Conservation (phyloP, 2,113 vertebrate species). For the Myotis brandtii region DNA sequence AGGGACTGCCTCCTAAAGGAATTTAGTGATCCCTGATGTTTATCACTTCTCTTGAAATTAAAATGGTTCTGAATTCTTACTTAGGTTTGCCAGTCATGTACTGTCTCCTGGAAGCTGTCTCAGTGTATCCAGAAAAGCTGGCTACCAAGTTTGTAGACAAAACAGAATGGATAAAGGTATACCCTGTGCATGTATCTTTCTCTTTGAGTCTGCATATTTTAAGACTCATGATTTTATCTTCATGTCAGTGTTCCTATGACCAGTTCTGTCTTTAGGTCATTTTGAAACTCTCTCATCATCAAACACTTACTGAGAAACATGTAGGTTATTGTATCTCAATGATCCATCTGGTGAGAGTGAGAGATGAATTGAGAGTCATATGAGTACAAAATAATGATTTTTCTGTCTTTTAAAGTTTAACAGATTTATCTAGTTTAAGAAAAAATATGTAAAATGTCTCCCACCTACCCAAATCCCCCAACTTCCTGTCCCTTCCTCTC, state of each 20-base stretch:
- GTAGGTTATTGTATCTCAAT: neutral
- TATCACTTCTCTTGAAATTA: constrained; percentile 10
- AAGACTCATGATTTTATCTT: neutral
- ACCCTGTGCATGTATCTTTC: neutral
- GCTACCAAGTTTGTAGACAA: constrained; percentile 93
- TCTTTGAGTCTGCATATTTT: neutral
- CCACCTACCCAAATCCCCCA: neutral
- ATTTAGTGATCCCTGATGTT: neutral
- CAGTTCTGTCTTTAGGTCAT: constrained; percentile 18
- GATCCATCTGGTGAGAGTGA: neutral
- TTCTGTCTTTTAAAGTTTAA: constrained; percentile 8
- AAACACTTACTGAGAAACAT: neutral
- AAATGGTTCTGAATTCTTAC: constrained; percentile 53
- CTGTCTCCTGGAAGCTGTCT: constrained; percentile 96
- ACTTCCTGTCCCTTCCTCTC: neutral
- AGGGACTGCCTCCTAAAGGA: neutral
- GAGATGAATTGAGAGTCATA: constrained; percentile 12
- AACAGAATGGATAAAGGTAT: constrained; percentile 99
- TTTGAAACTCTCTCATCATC: neutral
- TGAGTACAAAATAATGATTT: neutral
- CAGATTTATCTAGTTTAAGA: constrained; percentile 20
- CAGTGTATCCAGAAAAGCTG: constrained; percentile 95
- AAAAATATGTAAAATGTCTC: neutral
- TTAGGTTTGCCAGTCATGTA: constrained; percentile 98
- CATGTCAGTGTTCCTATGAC: neutral